These are phyloP conservation scores for Tonatia bakeri DNA, from an alignment of 2,113 vertebrate genomes.

Conservation along the genomic window DNA sequence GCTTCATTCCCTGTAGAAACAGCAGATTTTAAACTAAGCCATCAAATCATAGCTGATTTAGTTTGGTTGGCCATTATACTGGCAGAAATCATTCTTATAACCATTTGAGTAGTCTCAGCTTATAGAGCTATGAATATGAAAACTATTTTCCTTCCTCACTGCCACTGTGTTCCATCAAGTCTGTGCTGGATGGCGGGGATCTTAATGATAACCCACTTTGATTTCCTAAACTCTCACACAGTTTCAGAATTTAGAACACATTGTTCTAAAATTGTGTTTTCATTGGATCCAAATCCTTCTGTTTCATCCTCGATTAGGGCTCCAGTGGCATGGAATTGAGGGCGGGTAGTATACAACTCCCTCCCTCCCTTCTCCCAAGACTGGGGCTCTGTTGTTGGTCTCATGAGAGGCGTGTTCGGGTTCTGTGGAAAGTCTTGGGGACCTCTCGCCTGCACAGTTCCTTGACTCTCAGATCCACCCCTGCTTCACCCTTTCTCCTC, in stretches of 20 bases:
- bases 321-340: not conserved
- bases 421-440: not conserved
- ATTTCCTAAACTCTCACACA: not conserved
- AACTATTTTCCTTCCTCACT: not conserved
- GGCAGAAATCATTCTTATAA: not conserved
- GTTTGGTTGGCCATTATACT: not conserved
- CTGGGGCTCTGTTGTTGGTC: not conserved
- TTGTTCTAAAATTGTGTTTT: not conserved
- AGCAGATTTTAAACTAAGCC: not conserved
- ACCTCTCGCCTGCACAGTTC: not conserved
- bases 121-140: not conserved
- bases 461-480: too few relatives aligned
- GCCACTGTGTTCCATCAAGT: not conserved
- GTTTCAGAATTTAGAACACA: not conserved
- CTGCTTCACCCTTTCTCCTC: not conserved
- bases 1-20: not conserved
- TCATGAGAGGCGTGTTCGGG: fast-evolving
- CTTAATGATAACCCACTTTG: not conserved
- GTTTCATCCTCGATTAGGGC: not conserved
- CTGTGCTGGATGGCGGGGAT: too few relatives aligned
- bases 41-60: not conserved
- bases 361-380: not conserved
- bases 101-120: not conserved
- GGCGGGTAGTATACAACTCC: not conserved
- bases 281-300: not conserved